Conservation (phyloP, 2,797 vertebrate genomes). For the Lagocephalus sceleratus region DNA sequence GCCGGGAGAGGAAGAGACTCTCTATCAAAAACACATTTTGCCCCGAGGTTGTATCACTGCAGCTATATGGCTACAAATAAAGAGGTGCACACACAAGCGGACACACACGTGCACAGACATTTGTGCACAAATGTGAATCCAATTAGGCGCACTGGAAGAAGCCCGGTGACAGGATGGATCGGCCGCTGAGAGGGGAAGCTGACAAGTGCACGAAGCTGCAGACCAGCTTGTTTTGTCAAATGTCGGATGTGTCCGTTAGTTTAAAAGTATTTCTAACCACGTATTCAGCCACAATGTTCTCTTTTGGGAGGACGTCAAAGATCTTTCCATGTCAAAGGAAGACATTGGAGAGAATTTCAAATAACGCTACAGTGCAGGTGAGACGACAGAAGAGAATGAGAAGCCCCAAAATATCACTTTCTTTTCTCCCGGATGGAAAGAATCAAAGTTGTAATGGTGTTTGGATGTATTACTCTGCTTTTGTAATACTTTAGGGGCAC, state of each 20-base stretch:
- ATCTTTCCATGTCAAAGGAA: too few relatives aligned
- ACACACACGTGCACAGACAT: neutral
- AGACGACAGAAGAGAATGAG: too few relatives aligned
- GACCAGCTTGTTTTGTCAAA: neutral
- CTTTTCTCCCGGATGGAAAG: too few relatives aligned
- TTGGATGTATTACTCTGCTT: too few relatives aligned
- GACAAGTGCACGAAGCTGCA: neutral
- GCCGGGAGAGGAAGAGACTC: slow-evolving; percentile 74
- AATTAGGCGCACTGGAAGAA: neutral
- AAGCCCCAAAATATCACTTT: too few relatives aligned
- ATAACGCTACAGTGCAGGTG: too few relatives aligned
- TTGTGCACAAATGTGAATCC: neutral
- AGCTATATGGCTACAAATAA: slow-evolving; percentile 40
- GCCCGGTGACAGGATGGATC: neutral
- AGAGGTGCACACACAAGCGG: slow-evolving; percentile 10
- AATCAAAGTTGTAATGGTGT: too few relatives aligned
- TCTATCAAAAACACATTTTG: slow-evolving; percentile 76
- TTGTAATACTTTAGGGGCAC: too few relatives aligned
- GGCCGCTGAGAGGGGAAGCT: neutral
- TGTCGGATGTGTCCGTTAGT: neutral
- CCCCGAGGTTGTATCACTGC: slow-evolving; percentile 66
- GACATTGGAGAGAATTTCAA: too few relatives aligned
- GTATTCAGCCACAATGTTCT: too few relatives aligned
- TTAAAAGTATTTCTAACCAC: too few relatives aligned
- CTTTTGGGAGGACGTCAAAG: too few relatives aligned